Base-by-base conservation (phyloP, 2,797 vertebrate species). In the Mus caroli region DNA sequence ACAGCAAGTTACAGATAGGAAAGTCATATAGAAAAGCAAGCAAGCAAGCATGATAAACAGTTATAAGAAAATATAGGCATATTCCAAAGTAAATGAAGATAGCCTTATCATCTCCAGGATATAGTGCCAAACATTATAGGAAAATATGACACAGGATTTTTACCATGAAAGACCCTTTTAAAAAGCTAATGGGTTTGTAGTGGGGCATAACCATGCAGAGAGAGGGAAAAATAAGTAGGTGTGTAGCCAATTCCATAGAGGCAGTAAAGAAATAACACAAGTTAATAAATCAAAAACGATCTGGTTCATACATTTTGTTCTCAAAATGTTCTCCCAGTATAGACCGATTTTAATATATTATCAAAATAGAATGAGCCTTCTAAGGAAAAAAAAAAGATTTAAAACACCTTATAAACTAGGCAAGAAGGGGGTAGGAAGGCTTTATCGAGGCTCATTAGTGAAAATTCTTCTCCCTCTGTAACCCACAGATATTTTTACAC, bases 111-210 rank as follows among this genome's bases (percentile, higher is more conserved):
- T 64, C 71, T 60, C 24, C 80, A 94, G 56, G 14, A 10, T 4
- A 28, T 3, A 71, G 6, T 56, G 22, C 4, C 14, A 80, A 62
- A 4, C 56, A 85, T 76, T 28, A 60, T 20, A 84, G 46, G 40
- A 86, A 83, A 79, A 34, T 71, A 11, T 76, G 14, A 75, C 58
- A 24, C 9, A 58, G 20, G 34, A 62, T 56, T 92, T 64, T 15
- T 31, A 73, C 5, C 19, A 73, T 90, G 43, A 94, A 28, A 86
- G 50, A 50, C 40, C 8, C 13, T 76, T 60, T 26, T 60, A 90
- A 84, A 93, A 26, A 20, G 26, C 43, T 17, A 90, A 7, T 73
- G 28, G 3, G 62, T 58, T 94, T 96, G 79, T 86, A 90, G n/a
- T 67, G 3, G 79, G 71, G 85, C 26, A 88, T 4, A 62, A 80